Evolutionary conservation across 1,140 invertebrate genomes (phyloP).

Genomic region (Latrodectus geometricus): DNA sequence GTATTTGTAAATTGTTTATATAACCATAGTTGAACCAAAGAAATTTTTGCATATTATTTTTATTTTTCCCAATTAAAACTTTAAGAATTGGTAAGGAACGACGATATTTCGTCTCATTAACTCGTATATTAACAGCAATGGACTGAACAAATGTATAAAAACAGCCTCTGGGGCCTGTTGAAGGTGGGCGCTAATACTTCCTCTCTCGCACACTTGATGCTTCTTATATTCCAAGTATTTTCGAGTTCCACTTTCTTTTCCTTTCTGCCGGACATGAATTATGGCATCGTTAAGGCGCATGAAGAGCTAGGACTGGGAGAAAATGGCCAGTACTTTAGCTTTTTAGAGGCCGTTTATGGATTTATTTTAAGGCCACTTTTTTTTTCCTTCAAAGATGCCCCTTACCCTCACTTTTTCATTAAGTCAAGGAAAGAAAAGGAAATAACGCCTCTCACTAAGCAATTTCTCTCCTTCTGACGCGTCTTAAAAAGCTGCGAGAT

Average conservation of each 20-base stretch:
- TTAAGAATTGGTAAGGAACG: too few species aligned
- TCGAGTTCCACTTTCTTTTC: slow-evolving; percentile 33
- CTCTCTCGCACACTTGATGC: neutral
- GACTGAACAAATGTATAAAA: too few species aligned
- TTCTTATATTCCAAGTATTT: slow-evolving; percentile 5
- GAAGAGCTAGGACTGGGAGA: slow-evolving; percentile 18
- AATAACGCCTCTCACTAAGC: neutral
- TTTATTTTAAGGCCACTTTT: slow-evolving; percentile 45
- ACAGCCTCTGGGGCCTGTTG: slow-evolving; percentile 14
- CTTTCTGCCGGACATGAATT: slow-evolving; percentile 45
- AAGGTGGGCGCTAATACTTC: neutral
- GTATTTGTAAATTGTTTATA: too few species aligned
- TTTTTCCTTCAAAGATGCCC: slow-evolving; percentile 25
- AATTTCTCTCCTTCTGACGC: too few species aligned
- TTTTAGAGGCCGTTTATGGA: slow-evolving; percentile 47
- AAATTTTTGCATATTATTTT: too few species aligned
- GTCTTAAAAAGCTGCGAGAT: too few species aligned
- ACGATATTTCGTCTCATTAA: too few species aligned
- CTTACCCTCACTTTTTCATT: neutral
- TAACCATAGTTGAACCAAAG: too few species aligned
- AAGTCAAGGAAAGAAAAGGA: neutral
- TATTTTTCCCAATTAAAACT: too few species aligned
- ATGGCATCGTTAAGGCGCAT: slow-evolving; percentile 55
- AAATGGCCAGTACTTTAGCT: slow-evolving; percentile 17
- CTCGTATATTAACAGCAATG: too few species aligned